Evolutionary conservation across 2,888 invertebrate species (phyloP), one percentile per base, ranked within the genome.

Genomic region (Lissonota sp.): DNA sequence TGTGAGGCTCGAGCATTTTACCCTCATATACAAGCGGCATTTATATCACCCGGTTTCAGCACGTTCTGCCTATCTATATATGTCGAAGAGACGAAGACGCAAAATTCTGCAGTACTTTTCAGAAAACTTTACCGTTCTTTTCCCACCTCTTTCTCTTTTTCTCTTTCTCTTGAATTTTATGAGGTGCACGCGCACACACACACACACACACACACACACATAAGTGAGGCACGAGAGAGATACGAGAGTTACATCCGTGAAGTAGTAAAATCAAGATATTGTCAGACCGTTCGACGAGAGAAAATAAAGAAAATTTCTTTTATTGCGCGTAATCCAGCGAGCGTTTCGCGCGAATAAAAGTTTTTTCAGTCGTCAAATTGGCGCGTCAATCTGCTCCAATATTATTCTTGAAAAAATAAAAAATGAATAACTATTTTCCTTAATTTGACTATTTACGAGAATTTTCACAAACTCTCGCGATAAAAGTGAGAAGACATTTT

Each of bases 11-110:
- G 55, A 75, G 62, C 51, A 2, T 26, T 67, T 82, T 62, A 51
- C 46, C 26, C 49, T 64, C 64, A 69, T 73, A 64, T 26, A 26
- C 69, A 71, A 71, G 67, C 75, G 72, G 60, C 80, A 75, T 75
- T 82, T 71, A 82, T 79, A 78, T 74, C 66, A 42, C 53, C 40
- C 7, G 53, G 44, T 57, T 57, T 71, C 44, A 55, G 60, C 62
- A 75, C 63, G 62, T 75, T 44, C 46, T 8, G 39, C 10, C 55
- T 62, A 72, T 71, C n/a, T 57, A 51, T 62, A 69, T 51, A 55
- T 16, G n/a, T 63, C 62, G 42, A 46, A n/a, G 53, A 60, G 37
- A 57, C 46, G 42, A 16, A 49, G 5, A 5, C 16, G 60, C 55
- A 42, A 62, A 49, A 74, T 42, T n/a, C 70, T 66, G 10, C 44